Percentiles rank a stretch among this genome's conserved stretches.
Evolutionary conservation across 2,113 vertebrate species (phyloP).

Genomic region (Macrotis lagotis): DNA sequence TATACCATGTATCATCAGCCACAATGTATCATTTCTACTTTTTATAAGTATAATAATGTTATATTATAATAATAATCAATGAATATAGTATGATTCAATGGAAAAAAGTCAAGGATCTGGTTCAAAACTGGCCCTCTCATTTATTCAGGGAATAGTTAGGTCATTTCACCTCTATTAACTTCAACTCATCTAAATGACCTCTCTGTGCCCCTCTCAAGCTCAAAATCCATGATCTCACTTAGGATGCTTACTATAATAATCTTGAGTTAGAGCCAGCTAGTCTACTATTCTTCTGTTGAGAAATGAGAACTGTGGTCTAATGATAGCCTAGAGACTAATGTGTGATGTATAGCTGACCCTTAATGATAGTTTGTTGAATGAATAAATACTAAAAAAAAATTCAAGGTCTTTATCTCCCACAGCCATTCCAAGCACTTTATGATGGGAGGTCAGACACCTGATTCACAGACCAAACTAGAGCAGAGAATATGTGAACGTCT

Average conservation of each 20-base stretch:
- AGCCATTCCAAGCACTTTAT: neutral
- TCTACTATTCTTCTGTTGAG: neutral
- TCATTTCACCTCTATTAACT: neutral
- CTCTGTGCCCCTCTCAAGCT: neutral
- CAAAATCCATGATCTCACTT: neutral
- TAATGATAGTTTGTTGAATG: neutral
- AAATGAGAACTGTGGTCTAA: neutral
- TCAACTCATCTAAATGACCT: neutral
- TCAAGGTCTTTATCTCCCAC: slow-evolving; percentile 21
- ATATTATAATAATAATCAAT: too few species aligned
- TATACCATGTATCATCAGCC: neutral
- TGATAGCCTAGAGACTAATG: neutral
- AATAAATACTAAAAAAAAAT: slow-evolving; percentile 10
- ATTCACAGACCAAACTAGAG: neutral
- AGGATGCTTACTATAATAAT: neutral
- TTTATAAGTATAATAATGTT: neutral
- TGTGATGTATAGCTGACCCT: neutral
- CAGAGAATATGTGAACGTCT: slow-evolving; percentile 35
- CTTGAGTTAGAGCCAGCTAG: neutral
- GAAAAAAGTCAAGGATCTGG: neutral
- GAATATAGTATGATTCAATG: neutral
- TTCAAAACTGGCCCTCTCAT: neutral
- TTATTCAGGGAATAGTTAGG: neutral
- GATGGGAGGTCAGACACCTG: slow-evolving; percentile 42
- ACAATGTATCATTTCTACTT: neutral